phyloP scores from a whole-genome alignment of 2,888 invertebrate species.

The Phymatocera aterrima region DNA sequence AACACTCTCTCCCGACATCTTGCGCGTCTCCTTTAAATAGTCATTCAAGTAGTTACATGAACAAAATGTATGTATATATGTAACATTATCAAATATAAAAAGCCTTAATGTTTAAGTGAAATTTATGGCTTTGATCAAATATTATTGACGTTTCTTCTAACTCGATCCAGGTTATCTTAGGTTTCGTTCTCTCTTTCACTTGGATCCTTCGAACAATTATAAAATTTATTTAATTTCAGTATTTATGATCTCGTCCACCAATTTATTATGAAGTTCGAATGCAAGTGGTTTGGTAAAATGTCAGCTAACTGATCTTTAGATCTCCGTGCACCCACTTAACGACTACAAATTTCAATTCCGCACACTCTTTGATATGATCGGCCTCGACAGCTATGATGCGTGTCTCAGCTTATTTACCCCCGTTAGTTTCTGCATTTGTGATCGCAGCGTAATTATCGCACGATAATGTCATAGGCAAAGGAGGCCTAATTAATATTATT shows the following conservation, averaged over 20 bases:
- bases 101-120: too few species aligned
- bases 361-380: constrained; percentile 37
- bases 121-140: too few species aligned
- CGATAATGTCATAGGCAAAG: constrained; percentile 41
- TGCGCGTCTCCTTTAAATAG: background rate
- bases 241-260: constrained; percentile 43
- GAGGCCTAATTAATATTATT: background rate
- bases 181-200: background rate
- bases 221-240: background rate
- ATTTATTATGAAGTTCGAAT: constrained; percentile 47
- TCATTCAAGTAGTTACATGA: too few species aligned
- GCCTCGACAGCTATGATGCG: constrained; percentile 31
- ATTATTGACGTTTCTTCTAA: background rate
- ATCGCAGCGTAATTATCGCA: constrained; percentile 38
- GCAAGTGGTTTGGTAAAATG: constrained; percentile 48
- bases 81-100: too few species aligned
- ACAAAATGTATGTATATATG: too few species aligned
- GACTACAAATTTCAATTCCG: background rate
- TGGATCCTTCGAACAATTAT: background rate
- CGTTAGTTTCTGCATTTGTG: background rate
- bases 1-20: background rate
- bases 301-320: constrained; percentile 45
- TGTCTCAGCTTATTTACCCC: constrained; percentile 34
- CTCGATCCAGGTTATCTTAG: too few species aligned
- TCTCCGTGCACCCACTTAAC: constrained; percentile 39